phyloP scores from a whole-genome alignment of 2,888 invertebrate species.

The Tanytarsus gracilentus region DNA sequence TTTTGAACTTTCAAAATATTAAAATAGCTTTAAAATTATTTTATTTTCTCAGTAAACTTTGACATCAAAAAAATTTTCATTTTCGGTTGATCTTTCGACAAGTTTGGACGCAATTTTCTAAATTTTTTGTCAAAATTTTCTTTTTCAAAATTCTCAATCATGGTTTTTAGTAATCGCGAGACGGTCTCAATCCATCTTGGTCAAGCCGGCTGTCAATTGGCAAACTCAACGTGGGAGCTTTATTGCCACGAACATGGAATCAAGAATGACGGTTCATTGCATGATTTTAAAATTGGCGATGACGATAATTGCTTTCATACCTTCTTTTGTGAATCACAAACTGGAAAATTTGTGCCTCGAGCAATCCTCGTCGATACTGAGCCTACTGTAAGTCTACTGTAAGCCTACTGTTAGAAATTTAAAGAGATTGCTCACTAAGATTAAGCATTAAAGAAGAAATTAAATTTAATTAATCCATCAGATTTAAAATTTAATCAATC shows the following conservation, averaged over 20 bases:
- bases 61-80: neutral
- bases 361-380: conserved; percentile 82
- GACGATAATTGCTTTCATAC: conserved; percentile 53
- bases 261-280: conserved; percentile 61
- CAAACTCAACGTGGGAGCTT: conserved; percentile 70
- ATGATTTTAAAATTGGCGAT: conserved; percentile 39
- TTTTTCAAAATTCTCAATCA: neutral
- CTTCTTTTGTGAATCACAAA: conserved; percentile 65
- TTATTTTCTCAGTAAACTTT: neutral
- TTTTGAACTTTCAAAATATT: neutral
- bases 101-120: neutral
- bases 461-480: conserved; percentile 59
- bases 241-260: conserved; percentile 73
- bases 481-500: neutral
- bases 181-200: conserved; percentile 75
- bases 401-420: too few species aligned
- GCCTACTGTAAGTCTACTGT: conserved; percentile 63
- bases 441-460: too few species aligned
- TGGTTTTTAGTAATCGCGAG: conserved; percentile 49
- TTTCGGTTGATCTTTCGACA: neutral
- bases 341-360: conserved; percentile 78
- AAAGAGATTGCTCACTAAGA: too few species aligned
- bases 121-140: neutral
- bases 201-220: conserved; percentile 73
- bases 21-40: neutral